These are phyloP conservation scores for Chrysolina oricalcia DNA, from an alignment of 2,888 invertebrate species.

Conservation along the genomic window DNA sequence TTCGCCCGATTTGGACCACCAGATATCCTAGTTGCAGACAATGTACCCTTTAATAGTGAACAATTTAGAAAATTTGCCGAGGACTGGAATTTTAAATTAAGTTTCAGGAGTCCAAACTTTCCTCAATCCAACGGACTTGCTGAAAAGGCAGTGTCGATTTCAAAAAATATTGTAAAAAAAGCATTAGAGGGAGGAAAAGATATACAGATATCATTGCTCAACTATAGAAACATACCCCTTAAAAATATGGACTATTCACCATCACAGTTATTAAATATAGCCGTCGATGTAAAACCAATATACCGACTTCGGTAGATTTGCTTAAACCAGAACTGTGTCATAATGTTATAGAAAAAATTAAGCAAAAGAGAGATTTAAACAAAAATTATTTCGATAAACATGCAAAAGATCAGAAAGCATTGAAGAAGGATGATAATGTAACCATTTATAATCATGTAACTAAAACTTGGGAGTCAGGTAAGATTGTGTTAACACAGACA, in stretches of 20 bases:
- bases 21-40: slow-evolving; percentile 37
- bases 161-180: slow-evolving; percentile 36
- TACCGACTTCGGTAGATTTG: background rate
- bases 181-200: background rate
- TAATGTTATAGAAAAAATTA: too few species aligned
- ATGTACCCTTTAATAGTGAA: slow-evolving; percentile 48
- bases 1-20: too few species aligned
- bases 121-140: slow-evolving; percentile 48
- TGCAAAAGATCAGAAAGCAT: background rate
- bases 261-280: slow-evolving; percentile 5
- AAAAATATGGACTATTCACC: slow-evolving; percentile 13
- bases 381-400: background rate
- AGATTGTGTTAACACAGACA: background rate
- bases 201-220: background rate
- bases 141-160: slow-evolving; percentile 36
- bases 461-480: background rate
- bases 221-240: slow-evolving; percentile 10
- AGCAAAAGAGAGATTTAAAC: too few species aligned
- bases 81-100: background rate
- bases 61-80: slow-evolving; percentile 31
- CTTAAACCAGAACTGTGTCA: too few species aligned
- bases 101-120: slow-evolving; percentile 44
- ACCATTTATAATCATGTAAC: slow-evolving; percentile 3
- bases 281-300: background rate
- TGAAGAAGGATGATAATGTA: slow-evolving; percentile 1